These are phyloP conservation scores for Gambusia holbrooki DNA, from an alignment of 2,113 vertebrate species.

Conservation along the genomic window DNA sequence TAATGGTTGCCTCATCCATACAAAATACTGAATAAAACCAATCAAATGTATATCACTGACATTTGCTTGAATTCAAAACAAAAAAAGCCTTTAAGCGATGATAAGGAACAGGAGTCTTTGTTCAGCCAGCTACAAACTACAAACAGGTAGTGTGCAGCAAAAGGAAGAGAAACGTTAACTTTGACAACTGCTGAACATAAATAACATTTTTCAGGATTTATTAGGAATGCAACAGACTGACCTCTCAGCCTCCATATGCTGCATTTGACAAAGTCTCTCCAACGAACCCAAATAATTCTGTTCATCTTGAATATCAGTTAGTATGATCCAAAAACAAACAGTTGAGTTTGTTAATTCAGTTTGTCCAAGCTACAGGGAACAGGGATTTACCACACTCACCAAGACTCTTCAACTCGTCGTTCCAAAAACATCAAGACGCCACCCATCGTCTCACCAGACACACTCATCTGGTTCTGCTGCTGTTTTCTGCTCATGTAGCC, in stretches of 20 bases:
- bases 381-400: neutral
- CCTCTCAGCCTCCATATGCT: neutral
- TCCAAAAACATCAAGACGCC: neutral
- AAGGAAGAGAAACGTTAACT: neutral
- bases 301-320: neutral
- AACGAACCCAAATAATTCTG: neutral
- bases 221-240: neutral
- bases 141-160: neutral
- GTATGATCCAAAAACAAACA: neutral
- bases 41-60: no score
- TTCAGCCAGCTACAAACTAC: neutral
- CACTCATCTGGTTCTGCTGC: neutral
- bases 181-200: neutral
- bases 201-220: neutral
- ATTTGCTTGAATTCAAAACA: neutral
- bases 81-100: neutral
- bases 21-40: neutral
- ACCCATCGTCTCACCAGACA: neutral
- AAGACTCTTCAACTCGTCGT: neutral
- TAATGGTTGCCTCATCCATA: neutral
- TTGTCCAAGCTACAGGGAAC: neutral
- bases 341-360: neutral
- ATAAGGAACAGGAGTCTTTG: neutral
- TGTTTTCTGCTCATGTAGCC: neutral
- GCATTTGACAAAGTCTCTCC: constrained; percentile 1